A percentile compares a stretch with the other conserved stretches of the same genome.
Evolutionary conservation across 2,797 vertebrate genomes (phyloP).

Genomic region (Scolopax rusticola): DNA sequence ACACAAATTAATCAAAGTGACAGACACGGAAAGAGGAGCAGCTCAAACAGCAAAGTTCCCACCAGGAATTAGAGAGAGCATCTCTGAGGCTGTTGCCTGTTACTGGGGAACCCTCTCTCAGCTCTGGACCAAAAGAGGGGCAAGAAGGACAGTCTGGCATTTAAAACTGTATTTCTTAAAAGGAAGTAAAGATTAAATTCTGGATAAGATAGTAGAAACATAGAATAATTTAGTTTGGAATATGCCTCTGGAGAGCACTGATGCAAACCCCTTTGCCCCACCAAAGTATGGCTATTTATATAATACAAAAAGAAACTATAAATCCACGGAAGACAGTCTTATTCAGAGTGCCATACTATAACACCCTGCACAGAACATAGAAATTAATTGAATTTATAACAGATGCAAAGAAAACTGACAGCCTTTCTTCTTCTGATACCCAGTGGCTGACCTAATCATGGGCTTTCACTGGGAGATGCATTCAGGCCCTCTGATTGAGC

Average conservation of each 20-base stretch:
- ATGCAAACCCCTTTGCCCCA: not conserved
- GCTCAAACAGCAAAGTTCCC: not conserved
- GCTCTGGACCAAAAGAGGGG: not conserved
- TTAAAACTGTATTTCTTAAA: not conserved
- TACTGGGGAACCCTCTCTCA: not conserved
- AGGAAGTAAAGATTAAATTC: not conserved
- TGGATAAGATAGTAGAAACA: not conserved
- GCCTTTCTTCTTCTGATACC: not conserved
- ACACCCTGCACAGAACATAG: not conserved
- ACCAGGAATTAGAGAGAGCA: not conserved
- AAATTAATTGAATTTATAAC: not conserved
- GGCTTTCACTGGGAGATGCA: not conserved
- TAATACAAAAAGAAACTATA: not conserved
- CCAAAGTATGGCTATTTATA: not conserved
- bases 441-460: not conserved
- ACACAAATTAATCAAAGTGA: slow-evolving; percentile 18
- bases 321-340: not conserved
- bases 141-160: not conserved
- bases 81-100: not conserved
- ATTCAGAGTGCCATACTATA: not conserved
- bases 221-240: not conserved
- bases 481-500: not conserved
- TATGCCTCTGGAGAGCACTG: not conserved
- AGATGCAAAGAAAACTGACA: not conserved
- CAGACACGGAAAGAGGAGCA: not conserved